Evolutionary conservation across 92 coral and sea anemone species (phyloP).

Genomic region (Umimayanthus chanpuru): DNA sequence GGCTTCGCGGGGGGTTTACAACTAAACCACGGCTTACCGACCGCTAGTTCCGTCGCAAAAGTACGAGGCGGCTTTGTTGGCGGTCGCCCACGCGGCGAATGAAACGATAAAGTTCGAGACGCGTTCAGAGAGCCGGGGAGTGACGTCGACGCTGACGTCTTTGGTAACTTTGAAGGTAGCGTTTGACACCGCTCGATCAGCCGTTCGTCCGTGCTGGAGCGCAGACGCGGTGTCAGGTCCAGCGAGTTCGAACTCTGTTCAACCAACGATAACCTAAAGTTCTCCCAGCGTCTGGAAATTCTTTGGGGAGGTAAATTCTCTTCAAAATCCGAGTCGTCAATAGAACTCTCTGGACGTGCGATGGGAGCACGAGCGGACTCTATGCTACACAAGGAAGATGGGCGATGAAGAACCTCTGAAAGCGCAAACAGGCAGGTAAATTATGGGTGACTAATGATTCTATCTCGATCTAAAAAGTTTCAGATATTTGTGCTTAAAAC

Average conservation of each 20-base stretch:
- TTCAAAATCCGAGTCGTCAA: constrained; percentile 83
- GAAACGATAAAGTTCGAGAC: constrained; percentile 33
- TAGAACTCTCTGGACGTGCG: constrained; percentile 87
- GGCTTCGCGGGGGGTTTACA: constrained; percentile 84
- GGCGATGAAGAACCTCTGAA: constrained; percentile 19
- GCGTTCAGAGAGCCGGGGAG: constrained; percentile 39
- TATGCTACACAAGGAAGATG: constrained; percentile 40
- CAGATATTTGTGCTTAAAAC: background rate
- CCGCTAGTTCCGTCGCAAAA: constrained; percentile 67
- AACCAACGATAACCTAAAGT: constrained; percentile 63
- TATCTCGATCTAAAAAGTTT: background rate
- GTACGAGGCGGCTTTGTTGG: constrained; percentile 94
- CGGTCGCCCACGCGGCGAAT: constrained; percentile 45
- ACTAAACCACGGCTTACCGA: constrained; percentile 55
- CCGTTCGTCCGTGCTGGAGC: constrained; percentile 54
- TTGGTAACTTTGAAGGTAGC: constrained; percentile 15
- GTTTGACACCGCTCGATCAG: constrained; percentile 14
- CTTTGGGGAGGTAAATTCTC: constrained; percentile 63
- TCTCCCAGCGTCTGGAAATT: constrained; percentile 74
- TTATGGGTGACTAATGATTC: background rate
- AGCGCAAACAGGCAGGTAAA: background rate
- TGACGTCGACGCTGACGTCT: constrained; percentile 19
- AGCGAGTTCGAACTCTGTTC: constrained; percentile 71
- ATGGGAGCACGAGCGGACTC: constrained; percentile 76
- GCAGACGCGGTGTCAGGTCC: constrained; percentile 55